Conservation (phyloP, 2,113 vertebrate species). For the Salvelinus namaycush region DNA sequence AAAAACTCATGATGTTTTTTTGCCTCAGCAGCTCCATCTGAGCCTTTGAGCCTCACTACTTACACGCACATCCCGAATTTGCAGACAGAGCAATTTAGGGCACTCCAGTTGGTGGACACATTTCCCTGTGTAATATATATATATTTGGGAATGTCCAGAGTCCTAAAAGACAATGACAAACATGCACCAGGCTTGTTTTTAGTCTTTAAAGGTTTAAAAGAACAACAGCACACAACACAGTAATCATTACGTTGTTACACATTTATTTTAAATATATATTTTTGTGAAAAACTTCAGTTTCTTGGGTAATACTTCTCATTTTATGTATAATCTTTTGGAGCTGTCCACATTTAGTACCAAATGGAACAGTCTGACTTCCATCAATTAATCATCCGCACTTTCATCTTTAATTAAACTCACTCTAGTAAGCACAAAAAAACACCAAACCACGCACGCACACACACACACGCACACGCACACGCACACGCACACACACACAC, state of each 20-base stretch:
- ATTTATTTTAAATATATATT: not conserved
- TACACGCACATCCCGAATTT: not conserved
- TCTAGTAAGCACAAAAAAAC: slow-evolving; percentile 33
- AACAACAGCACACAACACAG: not conserved
- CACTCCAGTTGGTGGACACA: too few species aligned
- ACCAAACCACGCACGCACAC: slow-evolving; percentile 2
- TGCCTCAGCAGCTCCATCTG: not conserved
- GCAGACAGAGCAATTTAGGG: not conserved
- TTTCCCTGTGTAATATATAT: not conserved
- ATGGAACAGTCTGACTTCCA: slow-evolving; percentile 52
- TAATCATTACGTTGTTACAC: not conserved
- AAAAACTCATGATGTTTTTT: not conserved
- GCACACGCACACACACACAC: not conserved
- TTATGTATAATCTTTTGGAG: not conserved
- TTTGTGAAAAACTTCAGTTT: too few species aligned
- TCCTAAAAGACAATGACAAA: not conserved
- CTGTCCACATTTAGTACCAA: slow-evolving; percentile 9
- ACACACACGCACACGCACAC: not conserved
- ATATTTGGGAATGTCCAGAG: not conserved
- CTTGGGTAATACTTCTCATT: not conserved
- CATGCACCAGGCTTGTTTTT: not conserved
- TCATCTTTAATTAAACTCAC: slow-evolving; percentile 74
- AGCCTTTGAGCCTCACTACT: not conserved
- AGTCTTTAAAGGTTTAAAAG: not conserved
- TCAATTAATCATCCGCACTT: slow-evolving; percentile 73